Percentiles rank a stretch among this genome's conserved stretches.
phyloP scores from a whole-genome alignment of 1,140 invertebrate genomes.

The Rhagoletis zephyria region DNA sequence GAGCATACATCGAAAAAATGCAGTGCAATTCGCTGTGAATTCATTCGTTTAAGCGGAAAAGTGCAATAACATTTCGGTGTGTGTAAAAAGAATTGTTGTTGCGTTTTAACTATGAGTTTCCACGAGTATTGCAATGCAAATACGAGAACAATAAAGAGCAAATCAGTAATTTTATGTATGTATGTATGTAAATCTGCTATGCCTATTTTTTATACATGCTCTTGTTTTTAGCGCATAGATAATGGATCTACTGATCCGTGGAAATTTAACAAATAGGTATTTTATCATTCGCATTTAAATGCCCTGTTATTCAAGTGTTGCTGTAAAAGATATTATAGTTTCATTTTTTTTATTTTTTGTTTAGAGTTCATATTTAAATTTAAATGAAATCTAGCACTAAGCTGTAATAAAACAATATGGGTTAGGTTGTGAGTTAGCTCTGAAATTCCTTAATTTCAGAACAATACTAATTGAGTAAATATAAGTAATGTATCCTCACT shows the following conservation, averaged over 20 bases:
- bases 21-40: too few species aligned
- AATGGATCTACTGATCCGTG: neutral
- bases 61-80: constrained; percentile 5
- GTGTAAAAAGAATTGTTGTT: constrained; percentile 14
- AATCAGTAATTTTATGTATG: neutral
- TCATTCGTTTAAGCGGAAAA: neutral
- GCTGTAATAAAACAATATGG: neutral
- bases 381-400: neutral
- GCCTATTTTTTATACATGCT: neutral
- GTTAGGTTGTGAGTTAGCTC: neutral
- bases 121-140: constrained; percentile 21
- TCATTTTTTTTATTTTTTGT: neutral
- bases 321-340: neutral
- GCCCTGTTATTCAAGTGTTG: neutral
- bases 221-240: neutral
- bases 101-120: neutral
- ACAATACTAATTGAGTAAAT: neutral
- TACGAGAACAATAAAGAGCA: constrained; percentile 17
- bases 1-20: neutral
- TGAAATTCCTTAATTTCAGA: neutral
- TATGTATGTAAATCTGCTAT: neutral
- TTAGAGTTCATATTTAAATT: neutral
- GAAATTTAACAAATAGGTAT: neutral
- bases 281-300: neutral
- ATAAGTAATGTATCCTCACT: neutral